Conservation (phyloP, 2,113 vertebrate species). For the Takifugu bimaculatus region DNA sequence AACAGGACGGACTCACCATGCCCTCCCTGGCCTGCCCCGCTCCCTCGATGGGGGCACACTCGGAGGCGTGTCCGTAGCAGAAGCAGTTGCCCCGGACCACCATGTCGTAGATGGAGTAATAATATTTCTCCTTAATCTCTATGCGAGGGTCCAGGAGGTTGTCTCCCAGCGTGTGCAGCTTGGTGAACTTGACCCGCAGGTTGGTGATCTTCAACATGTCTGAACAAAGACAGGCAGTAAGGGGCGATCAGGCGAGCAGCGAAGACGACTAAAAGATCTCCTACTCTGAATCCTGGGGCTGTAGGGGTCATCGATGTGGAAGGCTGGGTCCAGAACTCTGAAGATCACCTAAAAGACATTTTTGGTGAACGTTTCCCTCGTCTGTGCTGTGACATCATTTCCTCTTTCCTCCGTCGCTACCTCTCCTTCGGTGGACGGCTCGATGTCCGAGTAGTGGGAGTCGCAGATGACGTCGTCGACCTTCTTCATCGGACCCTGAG, state of each 20-base stretch:
- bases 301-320: conserved; percentile 93
- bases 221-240: conserved; percentile 42
- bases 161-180: conserved; percentile 92
- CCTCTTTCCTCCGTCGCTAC: conserved; percentile 51
- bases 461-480: conserved; percentile 96
- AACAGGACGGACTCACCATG: conserved; percentile 78
- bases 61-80: conserved; percentile 94
- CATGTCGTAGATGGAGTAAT: conserved; percentile 95
- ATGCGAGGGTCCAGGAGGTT: conserved; percentile 93
- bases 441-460: conserved; percentile 94
- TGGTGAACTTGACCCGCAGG: conserved; percentile 87
- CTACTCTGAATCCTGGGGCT: conserved; percentile 93
- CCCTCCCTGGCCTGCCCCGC: conserved; percentile 77
- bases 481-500: conserved; percentile 88
- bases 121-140: conserved; percentile 98
- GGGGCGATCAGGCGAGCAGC: background rate
- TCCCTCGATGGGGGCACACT: conserved; percentile 83
- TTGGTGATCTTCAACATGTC: conserved; percentile 97
- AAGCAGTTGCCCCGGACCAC: conserved; percentile 97
- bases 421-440: conserved; percentile 96
- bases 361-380: background rate
- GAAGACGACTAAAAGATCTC: conserved; percentile 12
- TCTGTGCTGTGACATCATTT: background rate
- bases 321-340: conserved; percentile 92
- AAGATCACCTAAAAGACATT: conserved; percentile 83